Conservation (phyloP, 2,888 invertebrate genomes). For the Ochropleura leucogaster region DNA sequence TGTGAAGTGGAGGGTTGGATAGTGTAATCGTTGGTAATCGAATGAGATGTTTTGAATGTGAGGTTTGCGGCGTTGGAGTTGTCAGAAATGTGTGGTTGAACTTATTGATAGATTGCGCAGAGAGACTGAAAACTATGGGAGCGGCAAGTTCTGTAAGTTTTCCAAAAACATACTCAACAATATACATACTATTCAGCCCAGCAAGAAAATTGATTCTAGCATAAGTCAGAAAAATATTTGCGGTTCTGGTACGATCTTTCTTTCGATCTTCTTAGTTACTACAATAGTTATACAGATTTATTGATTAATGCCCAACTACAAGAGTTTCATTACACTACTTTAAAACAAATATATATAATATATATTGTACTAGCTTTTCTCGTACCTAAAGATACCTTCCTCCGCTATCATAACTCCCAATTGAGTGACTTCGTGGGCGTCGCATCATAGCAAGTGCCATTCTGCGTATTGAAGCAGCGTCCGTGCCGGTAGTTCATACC, state of each 20-base stretch:
- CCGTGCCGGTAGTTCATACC: slow-evolving; percentile 32
- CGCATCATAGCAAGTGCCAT: slow-evolving; percentile 46
- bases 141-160: neutral
- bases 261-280: neutral
- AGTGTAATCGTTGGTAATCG: slow-evolving; percentile 38
- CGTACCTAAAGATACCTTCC: slow-evolving; percentile 4
- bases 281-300: neutral
- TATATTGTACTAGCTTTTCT: slow-evolving; percentile 6
- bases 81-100: neutral
- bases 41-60: slow-evolving; percentile 25
- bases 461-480: slow-evolving; percentile 38
- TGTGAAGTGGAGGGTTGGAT: slow-evolving; percentile 49
- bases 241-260: neutral
- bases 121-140: neutral
- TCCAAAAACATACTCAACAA: too few relatives aligned
- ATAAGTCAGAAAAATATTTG: neutral
- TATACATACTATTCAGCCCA: too few relatives aligned
- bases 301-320: neutral
- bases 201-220: neutral
- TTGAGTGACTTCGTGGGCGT: slow-evolving; percentile 39
- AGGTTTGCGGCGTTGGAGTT: neutral
- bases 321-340: too few relatives aligned
- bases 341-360: too few relatives aligned
- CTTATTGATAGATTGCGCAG: neutral
- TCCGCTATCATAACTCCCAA: slow-evolving; percentile 25